Percentiles rank a stretch among this genome's conserved stretches.
These are phyloP conservation scores for Philonicus albiceps DNA, from an alignment of 2,888 invertebrate species.

Conservation along the genomic window DNA sequence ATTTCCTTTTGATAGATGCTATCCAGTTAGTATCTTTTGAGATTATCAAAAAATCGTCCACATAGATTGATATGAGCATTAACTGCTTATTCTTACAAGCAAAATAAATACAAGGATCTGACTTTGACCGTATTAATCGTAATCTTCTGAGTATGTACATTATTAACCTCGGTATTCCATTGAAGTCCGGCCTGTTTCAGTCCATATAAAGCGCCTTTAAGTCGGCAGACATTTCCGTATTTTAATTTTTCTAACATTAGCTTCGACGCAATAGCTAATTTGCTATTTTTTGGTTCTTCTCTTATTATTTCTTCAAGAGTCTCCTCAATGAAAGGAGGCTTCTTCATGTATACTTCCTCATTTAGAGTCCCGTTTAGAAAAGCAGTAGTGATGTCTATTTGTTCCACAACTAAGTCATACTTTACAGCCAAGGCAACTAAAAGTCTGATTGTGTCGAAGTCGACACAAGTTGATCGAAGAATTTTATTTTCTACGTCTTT, in stretches of 20 bases:
- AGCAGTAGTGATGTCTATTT: conserved; percentile 6
- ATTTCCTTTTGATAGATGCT: background rate
- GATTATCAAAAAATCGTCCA: background rate
- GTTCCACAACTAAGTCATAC: background rate
- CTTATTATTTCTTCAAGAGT: conserved; percentile 11
- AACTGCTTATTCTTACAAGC: background rate
- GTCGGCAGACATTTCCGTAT: background rate
- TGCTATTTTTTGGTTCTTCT: background rate
- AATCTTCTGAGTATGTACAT: background rate
- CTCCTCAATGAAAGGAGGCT: background rate
- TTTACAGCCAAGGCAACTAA: conserved; percentile 19
- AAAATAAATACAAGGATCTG: conserved; percentile 15
- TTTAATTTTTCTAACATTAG: conserved; percentile 11
- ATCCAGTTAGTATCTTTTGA: background rate
- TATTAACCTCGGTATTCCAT: background rate
- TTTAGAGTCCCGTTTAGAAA: conserved; percentile 11
- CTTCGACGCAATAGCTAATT: background rate
- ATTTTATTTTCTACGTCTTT: too few species aligned
- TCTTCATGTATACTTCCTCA: background rate
- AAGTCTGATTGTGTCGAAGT: conserved; percentile 35
- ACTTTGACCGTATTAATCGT: background rate
- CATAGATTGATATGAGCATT: conserved; percentile 1
- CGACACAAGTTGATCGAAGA: too few species aligned
- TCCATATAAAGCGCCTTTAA: background rate
- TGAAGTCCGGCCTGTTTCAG: background rate